Percentiles rank a stretch among this genome's conserved stretches.
Conservation (phyloP, 2,888 invertebrate genomes). For the Scrobipalpa costella region DNA sequence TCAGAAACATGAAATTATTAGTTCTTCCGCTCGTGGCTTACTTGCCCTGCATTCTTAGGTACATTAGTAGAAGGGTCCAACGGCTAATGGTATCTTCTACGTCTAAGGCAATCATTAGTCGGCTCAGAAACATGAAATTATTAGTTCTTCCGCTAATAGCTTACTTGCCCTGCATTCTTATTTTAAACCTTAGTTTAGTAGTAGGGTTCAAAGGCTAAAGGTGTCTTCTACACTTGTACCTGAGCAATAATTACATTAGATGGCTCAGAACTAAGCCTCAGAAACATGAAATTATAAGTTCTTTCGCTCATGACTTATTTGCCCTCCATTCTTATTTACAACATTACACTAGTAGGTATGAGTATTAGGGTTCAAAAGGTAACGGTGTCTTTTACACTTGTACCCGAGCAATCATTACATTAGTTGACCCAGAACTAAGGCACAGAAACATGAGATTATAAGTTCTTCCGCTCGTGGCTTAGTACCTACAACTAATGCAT, state of each 20-base stretch:
- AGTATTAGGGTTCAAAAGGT: not conserved
- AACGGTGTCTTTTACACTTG: not conserved
- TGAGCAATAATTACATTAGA: not conserved
- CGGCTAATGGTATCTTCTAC: not conserved
- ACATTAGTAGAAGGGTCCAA: not conserved
- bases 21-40: constrained; percentile 56
- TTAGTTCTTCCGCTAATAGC: constrained; percentile 54
- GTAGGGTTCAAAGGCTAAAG: not conserved
- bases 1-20: constrained; percentile 17
- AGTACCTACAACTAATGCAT: too few relatives aligned
- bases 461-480: constrained; percentile 55
- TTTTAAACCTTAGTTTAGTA: constrained; percentile 25
- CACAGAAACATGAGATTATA: too few relatives aligned
- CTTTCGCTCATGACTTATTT: constrained; percentile 58
- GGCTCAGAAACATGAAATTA: too few relatives aligned
- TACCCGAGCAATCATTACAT: too few relatives aligned
- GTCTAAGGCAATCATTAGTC: too few relatives aligned
- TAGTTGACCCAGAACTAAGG: too few relatives aligned
- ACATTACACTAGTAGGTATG: too few relatives aligned
- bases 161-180: constrained; percentile 61
- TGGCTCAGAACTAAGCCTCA: not conserved
- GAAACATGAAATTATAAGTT: constrained; percentile 30
- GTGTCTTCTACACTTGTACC: not conserved
- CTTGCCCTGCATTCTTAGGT: constrained; percentile 55
- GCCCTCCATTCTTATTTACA: constrained; percentile 55